Conservation (phyloP, 2,113 vertebrate species). For the Nestor notabilis region DNA sequence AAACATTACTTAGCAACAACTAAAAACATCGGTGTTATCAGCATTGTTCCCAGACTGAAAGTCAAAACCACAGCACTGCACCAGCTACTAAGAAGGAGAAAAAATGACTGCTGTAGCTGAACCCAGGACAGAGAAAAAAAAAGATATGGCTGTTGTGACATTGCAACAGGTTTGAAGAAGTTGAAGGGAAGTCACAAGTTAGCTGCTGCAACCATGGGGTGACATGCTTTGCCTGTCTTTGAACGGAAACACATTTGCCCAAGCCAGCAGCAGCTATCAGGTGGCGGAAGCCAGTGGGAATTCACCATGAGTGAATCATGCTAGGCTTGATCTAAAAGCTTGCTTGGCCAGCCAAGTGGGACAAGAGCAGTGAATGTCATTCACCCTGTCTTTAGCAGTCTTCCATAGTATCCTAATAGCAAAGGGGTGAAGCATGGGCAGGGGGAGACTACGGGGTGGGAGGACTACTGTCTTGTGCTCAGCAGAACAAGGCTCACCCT, state of each 20-base stretch:
- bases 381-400: background rate
- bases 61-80: too few species aligned
- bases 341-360: background rate
- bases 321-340: background rate
- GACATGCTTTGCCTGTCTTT: background rate
- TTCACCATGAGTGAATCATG: rapidly evolving
- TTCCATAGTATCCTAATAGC: background rate
- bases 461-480: background rate
- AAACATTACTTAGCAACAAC: too few species aligned
- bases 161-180: background rate
- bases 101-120: too few species aligned
- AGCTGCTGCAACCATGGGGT: background rate
- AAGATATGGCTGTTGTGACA: background rate
- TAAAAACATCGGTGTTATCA: too few species aligned
- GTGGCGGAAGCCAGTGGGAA: background rate
- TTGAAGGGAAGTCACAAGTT: background rate
- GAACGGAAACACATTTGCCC: background rate
- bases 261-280: too few species aligned
- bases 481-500: background rate
- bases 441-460: background rate
- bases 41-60: too few species aligned
- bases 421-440: background rate
- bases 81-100: too few species aligned
- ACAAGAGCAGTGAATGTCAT: background rate
- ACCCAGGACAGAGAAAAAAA: too few species aligned